A percentile compares a stretch with the other conserved stretches of the same genome.
Conservation (phyloP, 2,888 invertebrate species). For the Antitype chi region DNA sequence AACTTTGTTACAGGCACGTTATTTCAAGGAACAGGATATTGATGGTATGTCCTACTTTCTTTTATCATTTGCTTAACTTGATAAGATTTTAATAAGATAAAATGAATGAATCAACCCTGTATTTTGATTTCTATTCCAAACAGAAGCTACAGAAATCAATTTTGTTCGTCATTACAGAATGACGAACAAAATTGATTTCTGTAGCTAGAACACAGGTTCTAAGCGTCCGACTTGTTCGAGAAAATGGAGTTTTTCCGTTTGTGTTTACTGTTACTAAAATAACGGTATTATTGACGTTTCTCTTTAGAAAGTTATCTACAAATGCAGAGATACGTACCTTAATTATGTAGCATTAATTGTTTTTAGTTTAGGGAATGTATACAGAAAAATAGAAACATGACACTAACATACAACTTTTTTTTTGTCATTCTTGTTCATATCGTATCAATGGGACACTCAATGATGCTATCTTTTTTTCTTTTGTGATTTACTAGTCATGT, state of each 20-base stretch:
- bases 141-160: background rate
- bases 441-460: no score
- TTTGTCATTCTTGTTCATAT: no score
- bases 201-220: no score
- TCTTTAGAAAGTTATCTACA: conserved; percentile 9
- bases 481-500: no score
- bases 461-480: no score
- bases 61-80: conserved; percentile 21
- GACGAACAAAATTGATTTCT: background rate
- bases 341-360: no score
- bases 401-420: no score
- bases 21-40: conserved; percentile 98
- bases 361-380: no score
- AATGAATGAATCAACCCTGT: background rate
- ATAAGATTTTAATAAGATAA: conserved; percentile 42
- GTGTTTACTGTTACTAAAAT: background rate
- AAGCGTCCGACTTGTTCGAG: background rate
- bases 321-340: background rate
- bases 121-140: background rate
- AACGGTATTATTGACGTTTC: conserved; percentile 17
- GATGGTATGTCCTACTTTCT: conserved; percentile 92
- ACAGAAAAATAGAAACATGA: no score
- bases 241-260: background rate
- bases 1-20: conserved; percentile 94
- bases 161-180: conserved; percentile 1